Conservation (phyloP, 1,140 invertebrate species). For the Euura lappo region DNA sequence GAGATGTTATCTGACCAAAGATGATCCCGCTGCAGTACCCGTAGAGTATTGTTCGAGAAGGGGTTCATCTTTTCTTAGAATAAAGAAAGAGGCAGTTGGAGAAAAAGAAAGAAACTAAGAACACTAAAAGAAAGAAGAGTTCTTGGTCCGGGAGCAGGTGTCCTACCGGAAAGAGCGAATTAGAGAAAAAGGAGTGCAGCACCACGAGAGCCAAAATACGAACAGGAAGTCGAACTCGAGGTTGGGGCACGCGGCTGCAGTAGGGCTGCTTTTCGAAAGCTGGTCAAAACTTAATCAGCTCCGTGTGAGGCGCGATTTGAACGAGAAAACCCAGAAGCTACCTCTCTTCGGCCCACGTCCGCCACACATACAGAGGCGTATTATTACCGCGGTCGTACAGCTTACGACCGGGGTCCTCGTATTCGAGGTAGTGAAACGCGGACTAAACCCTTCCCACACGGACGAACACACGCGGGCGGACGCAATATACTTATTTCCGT, state of each 20-base stretch:
- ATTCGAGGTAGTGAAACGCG: neutral
- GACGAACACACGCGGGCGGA: neutral
- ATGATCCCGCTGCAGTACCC: too few relatives aligned
- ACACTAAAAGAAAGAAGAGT: neutral
- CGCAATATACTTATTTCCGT: conserved; percentile 12
- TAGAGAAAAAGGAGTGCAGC: conserved; percentile 9
- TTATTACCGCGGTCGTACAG: neutral
- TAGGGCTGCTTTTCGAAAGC: neutral
- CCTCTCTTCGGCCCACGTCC: neutral
- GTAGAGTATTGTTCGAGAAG: neutral
- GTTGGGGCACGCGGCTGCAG: neutral
- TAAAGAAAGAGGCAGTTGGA: neutral
- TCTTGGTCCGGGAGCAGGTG: conserved; percentile 10
- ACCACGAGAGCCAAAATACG: conserved; percentile 7
- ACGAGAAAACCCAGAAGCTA: conserved; percentile 14
- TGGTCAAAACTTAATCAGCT: conserved; percentile 8
- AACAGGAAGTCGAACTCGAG: conserved; percentile 5
- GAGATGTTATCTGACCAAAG: too few relatives aligned
- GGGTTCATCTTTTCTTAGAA: neutral
- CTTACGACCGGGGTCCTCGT: neutral
- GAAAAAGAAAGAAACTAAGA: neutral
- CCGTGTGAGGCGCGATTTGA: conserved; percentile 5
- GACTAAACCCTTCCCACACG: neutral
- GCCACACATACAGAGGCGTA: neutral
- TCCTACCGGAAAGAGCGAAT: conserved; percentile 17